Conservation (phyloP, 2,888 invertebrate species). For the Uropetala carovei region DNA sequence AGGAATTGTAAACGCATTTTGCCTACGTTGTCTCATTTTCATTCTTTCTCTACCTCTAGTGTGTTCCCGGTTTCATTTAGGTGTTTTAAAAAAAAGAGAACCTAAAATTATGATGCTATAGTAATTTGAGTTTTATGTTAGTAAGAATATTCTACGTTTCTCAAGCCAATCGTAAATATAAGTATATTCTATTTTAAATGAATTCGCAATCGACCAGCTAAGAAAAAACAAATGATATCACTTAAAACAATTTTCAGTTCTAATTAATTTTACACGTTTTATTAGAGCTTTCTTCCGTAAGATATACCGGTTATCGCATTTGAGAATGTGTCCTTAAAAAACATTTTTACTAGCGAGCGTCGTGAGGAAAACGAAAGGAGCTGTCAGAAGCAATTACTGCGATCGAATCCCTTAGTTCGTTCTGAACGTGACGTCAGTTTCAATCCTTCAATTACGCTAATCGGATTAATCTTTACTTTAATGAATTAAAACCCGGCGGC, state of each 20-base stretch:
- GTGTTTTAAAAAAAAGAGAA: too few relatives aligned
- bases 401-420: conserved; percentile 39
- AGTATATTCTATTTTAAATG: too few relatives aligned
- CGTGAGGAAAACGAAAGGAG: conserved; percentile 2
- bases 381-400: conserved; percentile 31
- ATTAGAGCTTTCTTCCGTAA: neutral
- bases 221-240: neutral
- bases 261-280: neutral
- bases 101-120: too few relatives aligned
- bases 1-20: too few relatives aligned
- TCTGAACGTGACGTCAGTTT: conserved; percentile 29
- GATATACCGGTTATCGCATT: neutral
- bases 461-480: conserved; percentile 31
- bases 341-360: neutral
- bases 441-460: conserved; percentile 12
- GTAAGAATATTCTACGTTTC: too few relatives aligned
- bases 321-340: too few relatives aligned
- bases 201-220: too few relatives aligned
- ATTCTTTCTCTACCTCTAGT: too few relatives aligned
- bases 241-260: neutral
- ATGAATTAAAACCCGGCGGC: conserved; percentile 33
- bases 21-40: too few relatives aligned
- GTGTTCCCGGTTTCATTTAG: too few relatives aligned
- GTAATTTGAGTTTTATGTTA: too few relatives aligned
- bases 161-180: too few relatives aligned